Evolutionary conservation across 37 sponge, comb jelly and placozoan species (phyloP).

Genomic region (Aplysina aerophoba): DNA sequence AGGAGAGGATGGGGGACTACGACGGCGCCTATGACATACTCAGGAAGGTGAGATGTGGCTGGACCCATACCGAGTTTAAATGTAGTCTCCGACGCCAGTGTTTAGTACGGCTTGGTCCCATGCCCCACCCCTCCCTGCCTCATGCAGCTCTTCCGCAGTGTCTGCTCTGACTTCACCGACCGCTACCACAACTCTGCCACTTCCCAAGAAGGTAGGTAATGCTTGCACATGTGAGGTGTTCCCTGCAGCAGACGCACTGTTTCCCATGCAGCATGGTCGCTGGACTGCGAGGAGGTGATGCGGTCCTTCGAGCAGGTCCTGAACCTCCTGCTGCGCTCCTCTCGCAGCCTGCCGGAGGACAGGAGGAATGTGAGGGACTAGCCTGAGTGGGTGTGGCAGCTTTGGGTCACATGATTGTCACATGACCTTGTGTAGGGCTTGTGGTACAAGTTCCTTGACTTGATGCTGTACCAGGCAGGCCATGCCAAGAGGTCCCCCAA

Average conservation of each 20-base stretch:
- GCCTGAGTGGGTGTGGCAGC: not conserved
- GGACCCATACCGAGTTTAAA: not conserved
- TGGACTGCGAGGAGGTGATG: not conserved
- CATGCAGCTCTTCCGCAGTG: no score
- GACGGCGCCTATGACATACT: conserved; percentile 80
- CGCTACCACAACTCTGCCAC: no score
- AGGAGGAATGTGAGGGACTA: conserved; percentile 4
- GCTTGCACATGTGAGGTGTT: no score
- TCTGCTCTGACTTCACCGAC: no score
- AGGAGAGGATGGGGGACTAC: conserved; percentile 81
- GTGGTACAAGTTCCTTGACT: conserved; percentile 18
- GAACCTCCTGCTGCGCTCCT: conserved; percentile 11
- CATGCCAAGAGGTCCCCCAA: conserved; percentile 1
- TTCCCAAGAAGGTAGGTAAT: no score
- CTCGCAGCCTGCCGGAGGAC: conserved; percentile 16
- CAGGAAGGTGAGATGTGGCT: conserved; percentile 40
- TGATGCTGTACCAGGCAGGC: not conserved
- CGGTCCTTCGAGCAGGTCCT: not conserved
- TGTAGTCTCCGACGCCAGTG: not conserved
- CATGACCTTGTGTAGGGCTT: not conserved
- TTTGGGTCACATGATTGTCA: not conserved
- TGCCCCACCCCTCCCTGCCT: no score
- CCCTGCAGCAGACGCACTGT: no score
- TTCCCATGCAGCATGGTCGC: not conserved
- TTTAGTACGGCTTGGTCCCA: not conserved